Conservation (phyloP, 1,140 invertebrate genomes). For the Lasioglossum baleicum region DNA sequence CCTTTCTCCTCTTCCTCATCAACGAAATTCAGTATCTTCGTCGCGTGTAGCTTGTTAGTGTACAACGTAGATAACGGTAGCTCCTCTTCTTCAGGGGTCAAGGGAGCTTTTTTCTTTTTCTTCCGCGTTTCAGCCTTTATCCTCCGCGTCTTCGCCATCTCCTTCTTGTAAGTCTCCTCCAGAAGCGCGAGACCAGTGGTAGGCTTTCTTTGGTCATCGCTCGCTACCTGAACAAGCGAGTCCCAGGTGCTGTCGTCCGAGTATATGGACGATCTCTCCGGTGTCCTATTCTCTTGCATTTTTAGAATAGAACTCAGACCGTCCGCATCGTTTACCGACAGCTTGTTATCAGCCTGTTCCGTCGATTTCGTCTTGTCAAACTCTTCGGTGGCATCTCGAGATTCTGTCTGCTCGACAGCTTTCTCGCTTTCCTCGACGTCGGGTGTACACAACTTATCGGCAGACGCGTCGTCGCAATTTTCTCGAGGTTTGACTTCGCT, state of each 20-base stretch:
- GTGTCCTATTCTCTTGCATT: not conserved
- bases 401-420: not conserved
- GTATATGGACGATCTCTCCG: conserved; percentile 60
- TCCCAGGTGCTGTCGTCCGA: conserved; percentile 74
- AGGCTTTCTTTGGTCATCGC: conserved; percentile 53
- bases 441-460: not conserved
- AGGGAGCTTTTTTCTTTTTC: conserved; percentile 39
- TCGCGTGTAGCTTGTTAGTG: conserved; percentile 38
- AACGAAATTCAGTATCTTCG: conserved; percentile 18
- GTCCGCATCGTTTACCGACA: not conserved
- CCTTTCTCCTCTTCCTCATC: conserved; percentile 46
- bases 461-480: not conserved
- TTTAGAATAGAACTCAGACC: not conserved
- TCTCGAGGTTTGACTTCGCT: not conserved
- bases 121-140: conserved; percentile 42
- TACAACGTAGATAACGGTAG: conserved; percentile 48
- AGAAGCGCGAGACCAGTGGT: conserved; percentile 66
- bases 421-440: not conserved
- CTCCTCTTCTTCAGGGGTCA: conserved; percentile 58
- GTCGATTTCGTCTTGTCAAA: not conserved
- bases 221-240: conserved; percentile 37
- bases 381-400: not conserved
- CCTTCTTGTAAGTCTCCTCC: conserved; percentile 68
- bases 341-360: not conserved
- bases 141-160: conserved; percentile 52